Evolutionary conservation across 2,113 vertebrate species (phyloP), one percentile per base, ranked within the genome.

Genomic region (Alethe castanea): DNA sequence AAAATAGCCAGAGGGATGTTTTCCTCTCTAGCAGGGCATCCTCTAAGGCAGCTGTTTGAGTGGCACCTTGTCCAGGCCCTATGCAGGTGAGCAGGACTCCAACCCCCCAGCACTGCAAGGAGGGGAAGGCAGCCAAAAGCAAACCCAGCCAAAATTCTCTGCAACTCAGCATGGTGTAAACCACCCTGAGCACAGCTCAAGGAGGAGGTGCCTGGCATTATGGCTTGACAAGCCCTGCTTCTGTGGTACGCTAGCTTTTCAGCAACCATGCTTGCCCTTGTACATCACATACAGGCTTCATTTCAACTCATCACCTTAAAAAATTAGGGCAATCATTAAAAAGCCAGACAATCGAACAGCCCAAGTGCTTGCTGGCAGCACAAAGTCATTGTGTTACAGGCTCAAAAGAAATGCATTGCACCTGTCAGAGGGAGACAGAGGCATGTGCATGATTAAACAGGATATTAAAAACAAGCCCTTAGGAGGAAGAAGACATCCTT

Each of bases 381-480:
- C 50, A 53, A 59, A 90, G 59, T 61, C 74, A 47, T 28, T 18
- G 6, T 5, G 0, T 36, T 71, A 40, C 48, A 44, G 19, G 45
- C 92, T 90, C 36, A 35, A 61, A 64, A 93, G 62, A 83, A 92
- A 94, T n/a, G 42, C 90, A 81, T 26, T 84, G 81, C 70, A 79
- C 73, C 85, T 94, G 92, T 61, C 94, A 87, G 61, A 59, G 52
- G 52, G 23, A 82, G 60, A 65, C 88, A 70, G 66, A 87, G 35
- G 60, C 60, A 59, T n/a, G 38, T 38, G 72, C 86, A 25, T 90
- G 86, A 95, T 93, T 86, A 93, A 94, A 93, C 80, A 88, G 94
- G 86, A 73, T 94, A 94, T 92, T 94, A 94, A 93, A 93, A 95
- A 83, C 59, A 65, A 94, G 88, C 52, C 80, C 71, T 60, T 53